A percentile compares a stretch with the other conserved stretches of the same genome.
These are phyloP conservation scores for Tamias sibiricus DNA, from an alignment of 2,113 vertebrate genomes.

Conservation along the genomic window DNA sequence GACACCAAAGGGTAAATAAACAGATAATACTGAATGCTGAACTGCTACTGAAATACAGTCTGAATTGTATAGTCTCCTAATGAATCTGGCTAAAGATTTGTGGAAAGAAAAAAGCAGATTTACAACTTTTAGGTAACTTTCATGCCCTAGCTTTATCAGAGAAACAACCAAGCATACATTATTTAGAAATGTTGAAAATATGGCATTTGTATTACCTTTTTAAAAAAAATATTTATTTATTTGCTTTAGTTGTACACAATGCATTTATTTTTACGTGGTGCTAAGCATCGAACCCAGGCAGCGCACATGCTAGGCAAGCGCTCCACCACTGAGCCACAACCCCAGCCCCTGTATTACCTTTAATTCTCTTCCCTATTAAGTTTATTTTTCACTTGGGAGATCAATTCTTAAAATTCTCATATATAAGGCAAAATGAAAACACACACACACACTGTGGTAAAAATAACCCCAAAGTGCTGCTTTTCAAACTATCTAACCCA, in stretches of 20 bases:
- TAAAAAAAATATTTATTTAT: too few species aligned
- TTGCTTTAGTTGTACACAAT: too few species aligned
- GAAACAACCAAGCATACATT: neutral
- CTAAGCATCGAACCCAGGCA: too few species aligned
- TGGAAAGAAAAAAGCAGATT: neutral
- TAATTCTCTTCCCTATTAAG: neutral
- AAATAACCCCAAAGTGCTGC: neutral
- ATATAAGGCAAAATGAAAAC: neutral
- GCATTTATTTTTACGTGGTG: too few species aligned
- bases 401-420: constrained; percentile 41
- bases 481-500: too few species aligned
- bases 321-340: too few species aligned
- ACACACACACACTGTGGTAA: neutral
- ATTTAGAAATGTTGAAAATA: neutral
- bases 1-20: neutral
- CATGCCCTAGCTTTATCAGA: neutral
- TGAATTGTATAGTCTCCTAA: neutral
- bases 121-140: neutral
- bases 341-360: constrained; percentile 33
- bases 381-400: constrained; percentile 14
- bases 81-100: neutral
- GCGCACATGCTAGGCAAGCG: too few species aligned
- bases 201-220: neutral
- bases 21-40: neutral
- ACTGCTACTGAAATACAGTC: neutral